Evolutionary conservation across 2,113 vertebrate species (phyloP).

Genomic region (Conger conger): DNA sequence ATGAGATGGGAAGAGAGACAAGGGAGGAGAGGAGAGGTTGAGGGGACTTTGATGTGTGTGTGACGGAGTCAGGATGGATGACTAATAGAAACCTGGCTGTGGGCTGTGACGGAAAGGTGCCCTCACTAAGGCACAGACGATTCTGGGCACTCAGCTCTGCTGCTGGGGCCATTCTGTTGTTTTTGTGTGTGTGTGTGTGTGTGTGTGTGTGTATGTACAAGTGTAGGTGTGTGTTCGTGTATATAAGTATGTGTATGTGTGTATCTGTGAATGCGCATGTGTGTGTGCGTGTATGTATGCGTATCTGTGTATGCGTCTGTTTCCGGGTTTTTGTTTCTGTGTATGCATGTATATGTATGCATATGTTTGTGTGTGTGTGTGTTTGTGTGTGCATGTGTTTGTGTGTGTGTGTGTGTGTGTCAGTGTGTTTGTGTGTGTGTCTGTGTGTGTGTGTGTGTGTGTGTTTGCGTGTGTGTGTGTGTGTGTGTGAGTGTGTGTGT

Average conservation of each 20-base stretch:
- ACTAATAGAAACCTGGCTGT: neutral
- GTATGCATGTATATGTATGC: no score
- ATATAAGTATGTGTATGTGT: neutral
- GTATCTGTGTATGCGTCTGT: neutral
- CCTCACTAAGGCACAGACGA: neutral
- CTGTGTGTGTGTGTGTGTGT: no score
- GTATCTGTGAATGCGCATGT: neutral
- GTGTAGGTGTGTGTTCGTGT: neutral
- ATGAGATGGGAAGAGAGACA: constrained; percentile 1
- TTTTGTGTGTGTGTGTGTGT: neutral
- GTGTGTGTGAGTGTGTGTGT: neutral
- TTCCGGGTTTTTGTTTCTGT: neutral
- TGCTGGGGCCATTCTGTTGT: neutral
- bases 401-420: no score
- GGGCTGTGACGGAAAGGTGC: neutral
- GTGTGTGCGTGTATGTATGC: no score
- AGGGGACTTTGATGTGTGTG: neutral
- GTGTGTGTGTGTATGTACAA: neutral
- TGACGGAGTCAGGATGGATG: neutral
- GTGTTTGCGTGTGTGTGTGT: neutral
- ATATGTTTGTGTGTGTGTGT: neutral
- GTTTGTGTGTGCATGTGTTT: neutral
- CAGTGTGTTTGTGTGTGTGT: no score
- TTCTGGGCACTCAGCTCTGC: neutral
- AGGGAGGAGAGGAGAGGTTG: constrained; percentile 27